phyloP scores from a whole-genome alignment of 2,797 vertebrate genomes.

The Microctenopoma lineatum region DNA sequence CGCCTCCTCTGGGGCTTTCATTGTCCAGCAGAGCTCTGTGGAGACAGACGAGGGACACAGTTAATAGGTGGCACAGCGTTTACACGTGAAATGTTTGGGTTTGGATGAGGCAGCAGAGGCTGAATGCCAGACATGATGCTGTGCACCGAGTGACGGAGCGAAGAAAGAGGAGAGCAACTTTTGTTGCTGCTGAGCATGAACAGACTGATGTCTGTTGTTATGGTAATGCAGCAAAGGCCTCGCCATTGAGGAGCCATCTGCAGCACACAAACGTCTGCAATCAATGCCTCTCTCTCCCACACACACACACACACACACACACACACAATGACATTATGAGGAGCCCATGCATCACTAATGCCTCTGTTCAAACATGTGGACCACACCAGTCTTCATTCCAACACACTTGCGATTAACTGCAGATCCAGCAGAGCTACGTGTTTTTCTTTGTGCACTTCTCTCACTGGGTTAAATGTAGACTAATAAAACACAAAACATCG shows the following conservation, averaged over 20 bases:
- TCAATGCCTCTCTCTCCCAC: slow-evolving; percentile 46
- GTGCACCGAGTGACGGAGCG: slow-evolving; percentile 18
- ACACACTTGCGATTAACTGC: slow-evolving; percentile 23
- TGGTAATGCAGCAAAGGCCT: slow-evolving; percentile 79
- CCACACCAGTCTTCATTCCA: slow-evolving; percentile 30
- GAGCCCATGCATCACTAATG: slow-evolving; percentile 63
- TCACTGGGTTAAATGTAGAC: not conserved
- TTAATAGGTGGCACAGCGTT: not conserved
- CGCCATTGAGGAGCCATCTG: slow-evolving; percentile 81
- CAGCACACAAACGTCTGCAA: slow-evolving; percentile 51
- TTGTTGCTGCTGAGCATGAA: slow-evolving; percentile 59
- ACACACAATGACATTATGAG: slow-evolving; percentile 45
- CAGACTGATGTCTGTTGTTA: slow-evolving; percentile 76
- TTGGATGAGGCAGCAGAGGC: slow-evolving; percentile 6
- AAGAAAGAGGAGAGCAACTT: slow-evolving; percentile 36
- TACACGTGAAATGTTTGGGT: not conserved
- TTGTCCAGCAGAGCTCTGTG: slow-evolving; percentile 82
- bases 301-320: slow-evolving; percentile 35
- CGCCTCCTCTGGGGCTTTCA: slow-evolving; percentile 60
- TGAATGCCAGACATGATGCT: slow-evolving; percentile 25
- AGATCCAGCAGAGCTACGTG: not conserved
- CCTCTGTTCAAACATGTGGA: slow-evolving; percentile 45
- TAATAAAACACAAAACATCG: not conserved
- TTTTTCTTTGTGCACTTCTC: not conserved
- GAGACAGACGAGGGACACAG: slow-evolving; percentile 41